These are phyloP conservation scores for Sinelater perroti DNA, from an alignment of 2,888 invertebrate species.

Conservation along the genomic window DNA sequence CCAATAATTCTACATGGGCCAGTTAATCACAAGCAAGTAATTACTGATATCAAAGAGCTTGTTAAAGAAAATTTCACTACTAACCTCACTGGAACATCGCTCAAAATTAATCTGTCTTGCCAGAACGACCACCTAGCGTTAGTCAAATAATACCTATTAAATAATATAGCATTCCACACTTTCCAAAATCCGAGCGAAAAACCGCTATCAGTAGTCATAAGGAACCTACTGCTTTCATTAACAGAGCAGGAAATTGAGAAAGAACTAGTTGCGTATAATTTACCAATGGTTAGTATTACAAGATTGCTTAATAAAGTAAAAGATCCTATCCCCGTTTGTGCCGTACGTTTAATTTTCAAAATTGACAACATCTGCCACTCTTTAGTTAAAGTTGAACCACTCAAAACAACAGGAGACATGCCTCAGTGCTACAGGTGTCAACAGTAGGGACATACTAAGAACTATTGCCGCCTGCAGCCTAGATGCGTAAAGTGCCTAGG, in stretches of 20 bases:
- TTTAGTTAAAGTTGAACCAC: constrained; percentile 5
- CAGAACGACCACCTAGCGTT: constrained; percentile 6
- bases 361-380: constrained; percentile 2
- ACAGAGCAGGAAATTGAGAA: background rate
- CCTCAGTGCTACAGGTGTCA: constrained; percentile 13
- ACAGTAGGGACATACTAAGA: constrained; percentile 4
- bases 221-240: constrained; percentile 17
- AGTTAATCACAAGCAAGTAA: constrained; percentile 14
- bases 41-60: background rate
- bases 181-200: constrained; percentile 12
- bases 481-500: constrained; percentile 4
- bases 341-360: constrained; percentile 14
- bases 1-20: no score
- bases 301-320: no score
- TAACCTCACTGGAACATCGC: constrained; percentile 9
- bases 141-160: constrained; percentile 9
- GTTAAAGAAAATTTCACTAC: constrained; percentile 12
- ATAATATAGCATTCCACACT: constrained; percentile 14
- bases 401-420: constrained; percentile 2
- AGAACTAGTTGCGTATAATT: no score
- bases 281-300: background rate
- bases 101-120: constrained; percentile 1
- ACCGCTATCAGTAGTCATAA: constrained; percentile 16
- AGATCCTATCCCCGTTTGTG: no score
- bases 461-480: constrained; percentile 7